Evolutionary conservation across 2,888 invertebrate genomes (phyloP), one percentile per base, ranked within the genome.

Genomic region (Bedellia somnulentella): DNA sequence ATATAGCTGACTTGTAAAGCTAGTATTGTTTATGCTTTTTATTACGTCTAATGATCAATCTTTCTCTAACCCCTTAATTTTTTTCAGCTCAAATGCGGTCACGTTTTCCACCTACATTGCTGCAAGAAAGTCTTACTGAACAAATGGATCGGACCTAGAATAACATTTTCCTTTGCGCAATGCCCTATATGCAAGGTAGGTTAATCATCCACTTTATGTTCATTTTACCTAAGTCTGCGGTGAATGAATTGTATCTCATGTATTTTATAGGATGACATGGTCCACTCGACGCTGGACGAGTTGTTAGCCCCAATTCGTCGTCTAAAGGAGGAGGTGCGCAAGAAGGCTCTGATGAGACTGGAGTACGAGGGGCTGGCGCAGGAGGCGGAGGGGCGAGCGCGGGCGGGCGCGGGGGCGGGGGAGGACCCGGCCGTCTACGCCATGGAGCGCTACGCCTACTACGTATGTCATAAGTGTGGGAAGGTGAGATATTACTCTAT

Each of bases 361-460:
- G 94, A 97, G 62, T 98, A 97, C 58, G 98, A 98, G 63, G 97
- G 97, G 0, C 67, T 94, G 25, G 85, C 88, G 36, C 83, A 0
- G 82, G 82, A 45, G 85, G 83, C 21, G 38, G 38, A 12, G 5
- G n/a, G 39, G 44, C 4, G 39, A 89, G 37, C 85, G 86, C 45
- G 81, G 85, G 1, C 86, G 87, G 38, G 84, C 82, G 1, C 80
- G 84, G 27, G 76, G 76, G 80, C 4, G 84, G 88, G 6, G 81
- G 81, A 47, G 32, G 93, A 96, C 57, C 86, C 95, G 1, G 87
- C 89, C 2, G 79, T 83, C 1, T 92, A 90, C 60, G 97, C 98
- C 3, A 93, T 98, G 93, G 96, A 97, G 48, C 81, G 95, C 46
- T 98, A 98, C 57, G 96, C 98, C 1, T 98, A 98, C 60, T 98